Conservation (phyloP, 2,888 invertebrate species). For the Nymphalis urticae region DNA sequence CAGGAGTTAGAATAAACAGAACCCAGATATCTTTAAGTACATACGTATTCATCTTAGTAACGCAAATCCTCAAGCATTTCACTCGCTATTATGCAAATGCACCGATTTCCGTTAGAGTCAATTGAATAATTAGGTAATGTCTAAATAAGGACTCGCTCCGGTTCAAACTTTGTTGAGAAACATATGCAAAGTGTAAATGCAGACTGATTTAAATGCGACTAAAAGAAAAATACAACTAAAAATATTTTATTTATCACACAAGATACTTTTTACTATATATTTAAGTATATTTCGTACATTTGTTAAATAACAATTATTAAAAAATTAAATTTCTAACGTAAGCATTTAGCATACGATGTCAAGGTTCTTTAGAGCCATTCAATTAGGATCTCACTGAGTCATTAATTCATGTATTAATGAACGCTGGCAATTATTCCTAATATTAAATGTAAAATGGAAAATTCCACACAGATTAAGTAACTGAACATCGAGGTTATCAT, state of each 20-base stretch:
- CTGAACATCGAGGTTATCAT: conserved; percentile 63
- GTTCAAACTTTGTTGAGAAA: background rate
- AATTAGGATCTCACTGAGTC: conserved; percentile 28
- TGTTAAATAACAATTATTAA: background rate
- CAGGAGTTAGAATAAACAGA: conserved; percentile 40
- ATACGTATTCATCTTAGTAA: conserved; percentile 30
- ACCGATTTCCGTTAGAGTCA: conserved; percentile 21
- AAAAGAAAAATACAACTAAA: no score
- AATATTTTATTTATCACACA: background rate
- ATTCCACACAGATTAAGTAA: conserved; percentile 58
- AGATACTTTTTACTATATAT: background rate
- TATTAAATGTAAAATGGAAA: conserved; percentile 49
- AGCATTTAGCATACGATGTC: conserved; percentile 25
- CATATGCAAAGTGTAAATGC: conserved; percentile 1
- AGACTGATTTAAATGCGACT: background rate
- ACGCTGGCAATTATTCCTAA: conserved; percentile 39
- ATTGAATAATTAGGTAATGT: conserved; percentile 7
- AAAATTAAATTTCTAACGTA: conserved; percentile 17
- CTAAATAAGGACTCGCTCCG: background rate
- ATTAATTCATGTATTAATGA: conserved; percentile 30
- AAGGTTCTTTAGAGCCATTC: conserved; percentile 25
- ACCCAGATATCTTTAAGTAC: conserved; percentile 28
- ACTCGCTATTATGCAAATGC: conserved; percentile 27
- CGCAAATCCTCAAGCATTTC: conserved; percentile 22
- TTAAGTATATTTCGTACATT: background rate